phyloP scores from a whole-genome alignment of 2,888 invertebrate genomes.

The Hypercompe scribonia region DNA sequence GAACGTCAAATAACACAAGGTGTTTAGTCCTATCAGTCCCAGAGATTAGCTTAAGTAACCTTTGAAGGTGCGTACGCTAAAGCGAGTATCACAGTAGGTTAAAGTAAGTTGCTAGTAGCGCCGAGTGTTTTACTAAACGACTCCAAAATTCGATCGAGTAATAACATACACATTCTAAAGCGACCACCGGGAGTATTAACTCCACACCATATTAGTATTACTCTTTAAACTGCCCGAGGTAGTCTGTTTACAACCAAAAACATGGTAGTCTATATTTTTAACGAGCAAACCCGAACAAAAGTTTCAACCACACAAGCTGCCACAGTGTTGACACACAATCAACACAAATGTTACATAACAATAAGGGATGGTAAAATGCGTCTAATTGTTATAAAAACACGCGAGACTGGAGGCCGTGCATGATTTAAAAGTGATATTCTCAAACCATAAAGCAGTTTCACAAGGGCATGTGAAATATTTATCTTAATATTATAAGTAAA shows the following conservation, averaged over 20 bases:
- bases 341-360: slow-evolving; percentile 73
- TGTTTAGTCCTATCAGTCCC: not conserved
- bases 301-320: slow-evolving; percentile 64
- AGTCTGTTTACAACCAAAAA: slow-evolving; percentile 70
- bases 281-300: slow-evolving; percentile 76
- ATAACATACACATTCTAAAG: slow-evolving; percentile 36
- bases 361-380: slow-evolving; percentile 80
- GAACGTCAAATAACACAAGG: no score
- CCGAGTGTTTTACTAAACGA: not conserved
- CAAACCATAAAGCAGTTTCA: slow-evolving; percentile 85
- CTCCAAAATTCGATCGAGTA: slow-evolving; percentile 4
- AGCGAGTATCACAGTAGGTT: not conserved
- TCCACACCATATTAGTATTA: slow-evolving; percentile 66
- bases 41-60: not conserved
- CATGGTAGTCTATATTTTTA: slow-evolving; percentile 84
- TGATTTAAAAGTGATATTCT: slow-evolving; percentile 85
- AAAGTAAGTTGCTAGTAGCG: not conserved
- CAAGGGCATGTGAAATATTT: slow-evolving; percentile 85
- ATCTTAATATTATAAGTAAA: slow-evolving; percentile 87
- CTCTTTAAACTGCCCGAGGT: slow-evolving; percentile 69
- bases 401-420: slow-evolving; percentile 72
- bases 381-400: slow-evolving; percentile 86
- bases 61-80: not conserved
- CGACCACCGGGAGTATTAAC: slow-evolving; percentile 41
- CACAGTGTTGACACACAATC: slow-evolving; percentile 71